phyloP scores from a whole-genome alignment of 2,888 invertebrate species.

The Eupithecia subumbrata region DNA sequence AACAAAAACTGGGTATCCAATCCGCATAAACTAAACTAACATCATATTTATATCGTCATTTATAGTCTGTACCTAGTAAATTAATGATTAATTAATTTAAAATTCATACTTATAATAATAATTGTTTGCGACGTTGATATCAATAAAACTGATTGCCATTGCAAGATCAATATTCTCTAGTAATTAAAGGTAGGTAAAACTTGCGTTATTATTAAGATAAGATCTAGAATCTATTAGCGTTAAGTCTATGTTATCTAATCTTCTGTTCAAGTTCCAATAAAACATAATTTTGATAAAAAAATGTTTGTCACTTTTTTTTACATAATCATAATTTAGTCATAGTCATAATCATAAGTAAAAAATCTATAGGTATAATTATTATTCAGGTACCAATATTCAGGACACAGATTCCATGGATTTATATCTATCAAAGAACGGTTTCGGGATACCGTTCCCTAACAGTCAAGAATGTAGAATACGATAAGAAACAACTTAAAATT shows the following conservation, averaged over 20 bases:
- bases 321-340: no score
- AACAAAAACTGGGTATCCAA: neutral
- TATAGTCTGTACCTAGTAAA: neutral
- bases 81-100: neutral
- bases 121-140: neutral
- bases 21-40: neutral
- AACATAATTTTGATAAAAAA: slow-evolving; percentile 29
- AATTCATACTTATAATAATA: neutral
- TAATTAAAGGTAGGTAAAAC: neutral
- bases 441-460: no score
- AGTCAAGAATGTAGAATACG: no score
- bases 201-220: slow-evolving; percentile 7
- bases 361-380: neutral
- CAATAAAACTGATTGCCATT: neutral
- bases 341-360: neutral
- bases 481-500: no score
- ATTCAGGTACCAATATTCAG: neutral
- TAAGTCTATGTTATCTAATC: slow-evolving; percentile 27
- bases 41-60: neutral
- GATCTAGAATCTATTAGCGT: slow-evolving; percentile 12
- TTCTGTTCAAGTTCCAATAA: slow-evolving; percentile 33
- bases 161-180: neutral
- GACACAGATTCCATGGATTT: neutral
- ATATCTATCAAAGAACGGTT: neutral
- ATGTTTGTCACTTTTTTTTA: slow-evolving; percentile 17